Evolutionary conservation across 2,888 invertebrate species (phyloP), one percentile per base, ranked within the genome.

Genomic region (Sinotaia quadrata): DNA sequence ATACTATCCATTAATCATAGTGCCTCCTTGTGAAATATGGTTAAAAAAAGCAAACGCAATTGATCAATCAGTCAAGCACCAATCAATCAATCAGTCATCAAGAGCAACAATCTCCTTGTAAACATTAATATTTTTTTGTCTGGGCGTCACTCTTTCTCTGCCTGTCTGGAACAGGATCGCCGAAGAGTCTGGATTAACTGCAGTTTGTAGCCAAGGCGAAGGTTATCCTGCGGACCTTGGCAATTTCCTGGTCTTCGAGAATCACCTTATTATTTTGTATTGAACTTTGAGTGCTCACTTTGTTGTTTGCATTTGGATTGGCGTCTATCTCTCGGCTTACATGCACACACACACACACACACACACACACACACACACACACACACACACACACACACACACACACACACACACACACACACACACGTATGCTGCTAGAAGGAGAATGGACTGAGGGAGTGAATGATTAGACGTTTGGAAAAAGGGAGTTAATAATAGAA

Each of bases 221-320:
- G 47, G 47, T n/a, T 7, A 7, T n/a, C 18, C 47, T 47, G 47
- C 47, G n/a, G 24, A 47, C 47, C 21, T 47, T 24, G 47, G 47
- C 47, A 47, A 47, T 47, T 47, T 47, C 47, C 47, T 47, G 47
- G 21, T 47, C 47, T 47, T 47, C 24, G 47, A 47, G 47, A 47
- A 8, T n/a, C 47, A 47, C 47, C 24, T 47, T 47, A 47, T 47
- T 47, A 47, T 47, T 47, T 47, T 47, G 47, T 47, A 47, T 47
- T 47, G 47, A 47, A 7, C 47, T n/a, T n/a, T 7, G 21, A 47
- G 47, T 24, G 47, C 47, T 24, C n/a, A 24, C 47, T 24, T 21
- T 47, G 21, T 47, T 54, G 54, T 27, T 31, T 31, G 3, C 12
- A 18, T 21, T 31, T 31, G 3, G 21, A 31, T 29, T 29, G 56